phyloP scores from a whole-genome alignment of 2,888 invertebrate genomes.

The Drosophila incognita region DNA sequence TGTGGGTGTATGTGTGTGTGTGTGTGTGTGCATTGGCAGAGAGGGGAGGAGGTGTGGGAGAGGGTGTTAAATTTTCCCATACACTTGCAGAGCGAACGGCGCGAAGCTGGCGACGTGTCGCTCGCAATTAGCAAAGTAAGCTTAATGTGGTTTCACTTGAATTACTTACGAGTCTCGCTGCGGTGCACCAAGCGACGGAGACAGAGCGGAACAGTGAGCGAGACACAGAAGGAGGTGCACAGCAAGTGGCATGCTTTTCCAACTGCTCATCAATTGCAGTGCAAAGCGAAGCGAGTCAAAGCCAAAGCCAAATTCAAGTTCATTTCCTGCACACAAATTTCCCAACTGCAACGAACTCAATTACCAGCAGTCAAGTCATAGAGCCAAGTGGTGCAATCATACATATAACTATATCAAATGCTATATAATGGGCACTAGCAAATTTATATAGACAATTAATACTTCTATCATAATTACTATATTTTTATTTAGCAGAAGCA shows the following conservation, averaged over 20 bases:
- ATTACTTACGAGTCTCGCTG: slow-evolving; percentile 78
- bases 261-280: slow-evolving; percentile 1
- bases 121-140: slow-evolving; percentile 84
- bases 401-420: neutral
- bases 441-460: neutral
- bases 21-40: neutral
- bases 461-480: neutral
- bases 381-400: neutral
- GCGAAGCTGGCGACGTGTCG: slow-evolving; percentile 72
- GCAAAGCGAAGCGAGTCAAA: slow-evolving; percentile 17
- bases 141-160: slow-evolving; percentile 82
- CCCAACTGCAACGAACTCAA: slow-evolving; percentile 53
- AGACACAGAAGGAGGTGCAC: slow-evolving; percentile 9
- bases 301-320: slow-evolving; percentile 60
- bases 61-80: slow-evolving; percentile 40
- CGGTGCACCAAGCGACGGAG: slow-evolving; percentile 28
- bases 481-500: neutral
- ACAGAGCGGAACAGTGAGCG: neutral
- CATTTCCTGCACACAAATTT: slow-evolving; percentile 66
- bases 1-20: slow-evolving; percentile 2
- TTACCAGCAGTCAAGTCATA: slow-evolving; percentile 11
- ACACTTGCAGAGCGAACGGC: slow-evolving; percentile 31
- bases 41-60: neutral
- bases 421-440: neutral
- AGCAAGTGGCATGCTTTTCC: slow-evolving; percentile 4